A percentile compares a stretch with the other conserved stretches of the same genome.
phyloP scores from a whole-genome alignment of 35 echinoderm and acorn worm genomes.

The Patiria miniata region DNA sequence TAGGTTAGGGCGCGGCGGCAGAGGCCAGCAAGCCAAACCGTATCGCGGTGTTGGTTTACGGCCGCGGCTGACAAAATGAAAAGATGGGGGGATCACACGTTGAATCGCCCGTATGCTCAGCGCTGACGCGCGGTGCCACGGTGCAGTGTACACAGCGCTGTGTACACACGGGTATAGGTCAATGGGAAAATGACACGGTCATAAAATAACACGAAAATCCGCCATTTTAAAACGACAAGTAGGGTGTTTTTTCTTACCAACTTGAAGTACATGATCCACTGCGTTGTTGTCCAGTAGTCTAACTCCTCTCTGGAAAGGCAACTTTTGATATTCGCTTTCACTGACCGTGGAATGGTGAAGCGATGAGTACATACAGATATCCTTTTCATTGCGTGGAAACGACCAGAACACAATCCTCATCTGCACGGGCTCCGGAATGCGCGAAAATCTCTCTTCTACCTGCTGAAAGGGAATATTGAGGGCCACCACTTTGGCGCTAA shows the following conservation, averaged over 20 bases:
- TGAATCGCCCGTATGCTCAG: neutral
- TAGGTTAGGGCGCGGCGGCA: conserved; percentile 5
- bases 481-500: conserved; percentile 99
- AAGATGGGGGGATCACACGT: neutral
- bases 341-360: conserved; percentile 93
- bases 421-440: conserved; percentile 99
- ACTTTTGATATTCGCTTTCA: conserved; percentile 99
- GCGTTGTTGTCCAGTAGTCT: conserved; percentile 92
- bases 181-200: neutral
- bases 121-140: neutral
- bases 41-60: conserved; percentile 15
- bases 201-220: neutral
- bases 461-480: conserved; percentile 99
- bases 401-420: conserved; percentile 99
- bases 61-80: conserved; percentile 17
- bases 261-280: conserved; percentile 99
- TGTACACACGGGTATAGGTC: neutral
- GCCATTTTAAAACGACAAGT: neutral
- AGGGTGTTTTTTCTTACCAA: conserved; percentile 80
- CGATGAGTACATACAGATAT: conserved; percentile 99
- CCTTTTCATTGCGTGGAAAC: conserved; percentile 99
- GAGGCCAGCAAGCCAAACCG: neutral
- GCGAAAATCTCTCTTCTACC: conserved; percentile 99
- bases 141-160: neutral
- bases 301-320: conserved; percentile 99